Conservation (phyloP, 2,888 invertebrate genomes). For the Drosophila maculinotata region DNA sequence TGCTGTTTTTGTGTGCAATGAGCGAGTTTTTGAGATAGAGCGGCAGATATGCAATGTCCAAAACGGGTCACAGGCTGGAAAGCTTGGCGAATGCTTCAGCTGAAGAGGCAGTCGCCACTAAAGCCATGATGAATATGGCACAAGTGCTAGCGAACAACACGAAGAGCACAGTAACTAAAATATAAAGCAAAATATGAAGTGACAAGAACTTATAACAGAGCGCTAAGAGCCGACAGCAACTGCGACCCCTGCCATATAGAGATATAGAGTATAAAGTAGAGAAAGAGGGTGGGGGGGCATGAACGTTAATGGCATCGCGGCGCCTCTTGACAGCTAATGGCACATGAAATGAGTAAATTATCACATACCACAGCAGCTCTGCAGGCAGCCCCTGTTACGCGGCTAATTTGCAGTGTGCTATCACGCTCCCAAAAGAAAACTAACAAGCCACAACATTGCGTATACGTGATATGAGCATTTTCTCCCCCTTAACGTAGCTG, state of each 20-base stretch:
- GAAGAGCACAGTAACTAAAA: constrained; percentile 41
- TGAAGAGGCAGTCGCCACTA: constrained; percentile 49
- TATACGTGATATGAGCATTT: constrained; percentile 75
- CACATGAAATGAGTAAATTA: constrained; percentile 81
- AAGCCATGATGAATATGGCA: constrained; percentile 67
- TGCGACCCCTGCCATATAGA: constrained; percentile 9
- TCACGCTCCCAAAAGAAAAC: constrained; percentile 62
- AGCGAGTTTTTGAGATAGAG: constrained; percentile 62
- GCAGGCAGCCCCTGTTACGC: constrained; percentile 11
- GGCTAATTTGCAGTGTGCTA: constrained; percentile 73
- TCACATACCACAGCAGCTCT: constrained; percentile 56
- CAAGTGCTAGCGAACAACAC: constrained; percentile 28
- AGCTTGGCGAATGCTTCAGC: constrained; percentile 34
- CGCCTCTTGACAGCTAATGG: constrained; percentile 73
- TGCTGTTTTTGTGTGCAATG: constrained; percentile 30
- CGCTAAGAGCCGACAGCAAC: constrained; percentile 4
- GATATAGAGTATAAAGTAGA: neutral
- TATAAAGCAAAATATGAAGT: constrained; percentile 66
- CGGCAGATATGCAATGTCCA: constrained; percentile 65
- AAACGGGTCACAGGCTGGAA: constrained; percentile 44
- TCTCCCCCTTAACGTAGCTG: constrained; percentile 10
- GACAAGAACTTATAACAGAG: constrained; percentile 30
- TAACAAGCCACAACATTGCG: constrained; percentile 78
- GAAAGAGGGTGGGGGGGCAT: constrained; percentile 6
- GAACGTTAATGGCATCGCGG: constrained; percentile 42